Conservation (phyloP, 37 sponge, comb jelly and placozoan species). For the Cliona cf. orientalis region DNA sequence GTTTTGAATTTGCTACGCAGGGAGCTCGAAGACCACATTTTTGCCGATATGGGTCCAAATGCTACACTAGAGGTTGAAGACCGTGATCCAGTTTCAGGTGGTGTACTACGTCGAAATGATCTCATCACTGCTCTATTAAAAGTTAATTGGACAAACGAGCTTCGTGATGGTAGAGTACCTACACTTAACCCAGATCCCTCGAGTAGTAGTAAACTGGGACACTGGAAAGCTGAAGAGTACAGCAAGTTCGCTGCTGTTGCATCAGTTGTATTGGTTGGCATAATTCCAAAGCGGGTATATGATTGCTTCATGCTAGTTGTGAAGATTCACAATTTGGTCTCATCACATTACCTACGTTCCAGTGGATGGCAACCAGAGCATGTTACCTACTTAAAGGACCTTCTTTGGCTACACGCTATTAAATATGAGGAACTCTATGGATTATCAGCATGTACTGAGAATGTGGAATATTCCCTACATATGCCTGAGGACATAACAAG, state of each 20-base stretch:
- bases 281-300: slow-evolving; percentile 1
- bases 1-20: slow-evolving; percentile 6
- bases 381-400: background rate
- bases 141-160: slow-evolving; percentile 5
- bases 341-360: background rate
- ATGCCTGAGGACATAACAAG: slow-evolving; percentile 17
- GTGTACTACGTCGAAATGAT: background rate
- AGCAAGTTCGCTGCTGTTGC: background rate
- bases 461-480: slow-evolving; percentile 19
- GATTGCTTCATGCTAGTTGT: background rate
- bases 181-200: background rate
- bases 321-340: background rate
- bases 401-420: slow-evolving; percentile 21
- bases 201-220: background rate
- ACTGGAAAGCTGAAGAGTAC: slow-evolving; percentile 28
- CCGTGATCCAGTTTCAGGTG: background rate
- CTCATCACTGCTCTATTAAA: background rate
- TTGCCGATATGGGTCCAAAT: slow-evolving; percentile 10
- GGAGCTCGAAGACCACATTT: slow-evolving; percentile 11
- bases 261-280: background rate
- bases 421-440: background rate
- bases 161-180: slow-evolving; percentile 12
- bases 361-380: slow-evolving; percentile 8
- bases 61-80: background rate
- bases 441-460: slow-evolving; percentile 14